Percentiles rank a stretch among this genome's conserved stretches.
These are phyloP conservation scores for Arrhopalites spinosus DNA, from an alignment of 2,888 invertebrate genomes.

Conservation along the genomic window DNA sequence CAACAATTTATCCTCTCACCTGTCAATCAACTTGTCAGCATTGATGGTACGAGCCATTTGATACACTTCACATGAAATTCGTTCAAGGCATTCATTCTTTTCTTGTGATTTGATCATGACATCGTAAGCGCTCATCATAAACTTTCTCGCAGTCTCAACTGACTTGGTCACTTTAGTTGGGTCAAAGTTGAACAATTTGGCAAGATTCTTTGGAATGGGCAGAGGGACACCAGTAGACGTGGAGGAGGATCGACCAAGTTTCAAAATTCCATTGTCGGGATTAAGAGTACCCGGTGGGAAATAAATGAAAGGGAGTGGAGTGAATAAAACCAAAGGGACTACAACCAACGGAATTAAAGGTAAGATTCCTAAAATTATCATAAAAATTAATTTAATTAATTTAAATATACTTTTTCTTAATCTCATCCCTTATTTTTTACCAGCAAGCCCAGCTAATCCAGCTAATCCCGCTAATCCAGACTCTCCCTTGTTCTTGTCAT, in stretches of 20 bases:
- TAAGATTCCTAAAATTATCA: background rate
- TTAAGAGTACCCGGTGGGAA: constrained; percentile 1
- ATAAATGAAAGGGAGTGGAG: constrained; percentile 16
- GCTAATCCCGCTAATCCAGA: constrained; percentile 8
- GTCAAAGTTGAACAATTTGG: background rate
- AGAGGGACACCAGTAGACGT: background rate
- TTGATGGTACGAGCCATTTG: background rate
- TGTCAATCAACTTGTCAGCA: background rate
- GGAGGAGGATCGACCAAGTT: background rate
- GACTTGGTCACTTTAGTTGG: background rate
- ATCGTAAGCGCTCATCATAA: background rate
- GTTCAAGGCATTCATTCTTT: constrained; percentile 3
- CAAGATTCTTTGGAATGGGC: background rate
- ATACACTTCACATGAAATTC: constrained; percentile 19
- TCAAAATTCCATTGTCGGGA: background rate
- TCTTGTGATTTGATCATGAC: background rate
- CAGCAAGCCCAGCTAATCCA: constrained; percentile 4
- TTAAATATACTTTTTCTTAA: too few species aligned
- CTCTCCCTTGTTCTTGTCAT: background rate
- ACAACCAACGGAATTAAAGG: background rate
- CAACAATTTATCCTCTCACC: background rate
- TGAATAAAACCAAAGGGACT: background rate
- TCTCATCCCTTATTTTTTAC: too few species aligned
- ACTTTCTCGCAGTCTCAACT: background rate
- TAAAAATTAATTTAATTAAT: too few species aligned